phyloP scores from a whole-genome alignment of 2,888 invertebrate species.

The Cerastoderma edule region DNA sequence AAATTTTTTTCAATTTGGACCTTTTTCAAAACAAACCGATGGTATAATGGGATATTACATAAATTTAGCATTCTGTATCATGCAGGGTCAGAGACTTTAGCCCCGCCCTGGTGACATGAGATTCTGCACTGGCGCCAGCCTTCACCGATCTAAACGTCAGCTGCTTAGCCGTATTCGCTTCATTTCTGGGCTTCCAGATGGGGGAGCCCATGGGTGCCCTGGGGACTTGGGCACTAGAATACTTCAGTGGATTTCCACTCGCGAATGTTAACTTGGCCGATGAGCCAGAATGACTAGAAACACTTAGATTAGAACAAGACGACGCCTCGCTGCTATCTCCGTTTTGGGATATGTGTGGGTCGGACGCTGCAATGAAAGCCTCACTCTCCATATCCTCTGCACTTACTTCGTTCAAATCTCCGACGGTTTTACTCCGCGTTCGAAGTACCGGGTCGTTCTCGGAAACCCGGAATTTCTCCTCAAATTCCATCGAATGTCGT shows the following conservation, averaged over 20 bases:
- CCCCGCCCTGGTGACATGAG: constrained; percentile 6
- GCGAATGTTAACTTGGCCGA: constrained; percentile 93
- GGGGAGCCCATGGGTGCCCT: constrained; percentile 91
- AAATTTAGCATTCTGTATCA: constrained; percentile 57
- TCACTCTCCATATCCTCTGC: constrained; percentile 65
- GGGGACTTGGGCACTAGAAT: constrained; percentile 87
- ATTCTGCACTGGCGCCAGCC: constrained; percentile 18
- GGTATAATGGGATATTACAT: no score
- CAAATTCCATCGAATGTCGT: constrained; percentile 87
- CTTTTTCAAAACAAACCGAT: no score
- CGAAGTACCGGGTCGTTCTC: constrained; percentile 87
- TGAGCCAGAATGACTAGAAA: constrained; percentile 76
- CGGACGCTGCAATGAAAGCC: constrained; percentile 60
- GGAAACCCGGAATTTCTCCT: constrained; percentile 89
- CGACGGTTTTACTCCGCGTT: constrained; percentile 95
- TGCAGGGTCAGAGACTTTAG: constrained; percentile 26
- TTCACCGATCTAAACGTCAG: constrained; percentile 38
- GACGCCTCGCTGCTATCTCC: constrained; percentile 68
- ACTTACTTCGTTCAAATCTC: constrained; percentile 88
- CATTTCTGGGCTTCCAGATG: constrained; percentile 91
- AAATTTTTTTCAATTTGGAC: no score
- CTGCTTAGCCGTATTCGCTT: constrained; percentile 62
- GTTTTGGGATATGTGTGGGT: constrained; percentile 62
- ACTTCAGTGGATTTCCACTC: constrained; percentile 95
- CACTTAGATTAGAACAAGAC: constrained; percentile 78